Conservation (phyloP, 2,113 vertebrate genomes). For the Caranx ignobilis region DNA sequence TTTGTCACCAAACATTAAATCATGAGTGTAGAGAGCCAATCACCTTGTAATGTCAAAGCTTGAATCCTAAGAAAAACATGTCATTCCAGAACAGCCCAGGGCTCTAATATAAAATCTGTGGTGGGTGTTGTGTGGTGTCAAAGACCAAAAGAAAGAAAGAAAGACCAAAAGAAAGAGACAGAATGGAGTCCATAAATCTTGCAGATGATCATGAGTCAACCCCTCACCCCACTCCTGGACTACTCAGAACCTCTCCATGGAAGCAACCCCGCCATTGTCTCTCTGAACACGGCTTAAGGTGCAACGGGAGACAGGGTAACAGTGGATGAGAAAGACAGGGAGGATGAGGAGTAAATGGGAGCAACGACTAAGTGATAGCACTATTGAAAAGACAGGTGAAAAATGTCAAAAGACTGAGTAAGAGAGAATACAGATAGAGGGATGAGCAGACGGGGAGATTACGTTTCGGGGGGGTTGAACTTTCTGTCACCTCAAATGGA, state of each 20-base stretch:
- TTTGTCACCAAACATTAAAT: background rate
- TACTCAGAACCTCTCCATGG: too few species aligned
- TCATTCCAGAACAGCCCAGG: background rate
- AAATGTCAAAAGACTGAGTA: slow-evolving; percentile 1
- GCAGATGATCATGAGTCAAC: background rate
- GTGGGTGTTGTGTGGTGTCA: background rate
- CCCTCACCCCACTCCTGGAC: background rate
- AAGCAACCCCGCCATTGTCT: background rate
- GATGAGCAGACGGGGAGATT: slow-evolving; percentile 21
- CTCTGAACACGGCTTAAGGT: background rate
- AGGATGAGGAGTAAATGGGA: background rate
- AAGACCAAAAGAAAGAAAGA: background rate
- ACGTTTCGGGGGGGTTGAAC: slow-evolving; percentile 40
- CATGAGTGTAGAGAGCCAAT: background rate
- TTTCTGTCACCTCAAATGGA: slow-evolving; percentile 57
- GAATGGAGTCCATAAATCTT: background rate
- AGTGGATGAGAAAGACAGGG: background rate
- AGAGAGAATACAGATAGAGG: slow-evolving; percentile 26
- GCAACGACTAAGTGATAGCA: slow-evolving; percentile 12
- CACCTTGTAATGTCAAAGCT: background rate
- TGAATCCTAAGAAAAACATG: background rate
- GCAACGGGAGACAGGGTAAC: background rate
- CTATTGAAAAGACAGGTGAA: background rate
- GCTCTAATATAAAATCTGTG: background rate
- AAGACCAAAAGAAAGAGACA: background rate